Evolutionary conservation across 2,797 vertebrate genomes (phyloP).

Genomic region (Carduelis carduelis): DNA sequence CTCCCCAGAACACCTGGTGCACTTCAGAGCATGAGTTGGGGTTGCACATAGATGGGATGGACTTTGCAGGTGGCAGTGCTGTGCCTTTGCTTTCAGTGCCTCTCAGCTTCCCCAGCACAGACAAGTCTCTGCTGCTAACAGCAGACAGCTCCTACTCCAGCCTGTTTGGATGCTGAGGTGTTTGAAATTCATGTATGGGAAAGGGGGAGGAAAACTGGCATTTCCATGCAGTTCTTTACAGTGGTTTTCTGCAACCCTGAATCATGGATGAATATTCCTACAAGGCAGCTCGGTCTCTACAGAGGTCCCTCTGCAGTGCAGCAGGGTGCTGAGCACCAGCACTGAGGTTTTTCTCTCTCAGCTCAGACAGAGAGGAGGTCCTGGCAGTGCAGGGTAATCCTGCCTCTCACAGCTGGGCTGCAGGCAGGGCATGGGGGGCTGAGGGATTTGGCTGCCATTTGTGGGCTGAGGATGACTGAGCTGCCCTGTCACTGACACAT

Average conservation of each 20-base stretch:
- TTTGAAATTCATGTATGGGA: background rate
- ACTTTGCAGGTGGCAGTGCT: background rate
- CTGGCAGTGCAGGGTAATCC: background rate
- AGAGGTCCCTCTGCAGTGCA: background rate
- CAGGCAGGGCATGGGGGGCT: accelerated
- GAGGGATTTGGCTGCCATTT: background rate
- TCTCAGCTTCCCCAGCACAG: background rate
- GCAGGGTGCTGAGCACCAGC: background rate
- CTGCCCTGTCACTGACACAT: background rate
- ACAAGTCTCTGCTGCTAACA: background rate
- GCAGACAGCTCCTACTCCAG: background rate
- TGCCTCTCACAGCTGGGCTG: background rate
- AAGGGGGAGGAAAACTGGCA: background rate
- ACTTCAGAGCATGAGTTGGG: background rate
- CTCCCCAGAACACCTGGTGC: background rate
- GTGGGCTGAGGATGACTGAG: background rate
- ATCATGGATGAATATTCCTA: background rate
- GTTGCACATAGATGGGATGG: background rate
- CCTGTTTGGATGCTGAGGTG: background rate
- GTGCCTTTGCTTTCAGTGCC: background rate
- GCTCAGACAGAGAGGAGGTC: background rate
- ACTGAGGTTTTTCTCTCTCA: background rate
- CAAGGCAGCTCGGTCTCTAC: background rate
- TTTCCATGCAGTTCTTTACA: background rate
- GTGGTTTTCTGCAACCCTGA: background rate